Evolutionary conservation across 2,888 invertebrate genomes (phyloP), one percentile per base, ranked within the genome.

Genomic region (Acanthococcus lagerstroemiae): DNA sequence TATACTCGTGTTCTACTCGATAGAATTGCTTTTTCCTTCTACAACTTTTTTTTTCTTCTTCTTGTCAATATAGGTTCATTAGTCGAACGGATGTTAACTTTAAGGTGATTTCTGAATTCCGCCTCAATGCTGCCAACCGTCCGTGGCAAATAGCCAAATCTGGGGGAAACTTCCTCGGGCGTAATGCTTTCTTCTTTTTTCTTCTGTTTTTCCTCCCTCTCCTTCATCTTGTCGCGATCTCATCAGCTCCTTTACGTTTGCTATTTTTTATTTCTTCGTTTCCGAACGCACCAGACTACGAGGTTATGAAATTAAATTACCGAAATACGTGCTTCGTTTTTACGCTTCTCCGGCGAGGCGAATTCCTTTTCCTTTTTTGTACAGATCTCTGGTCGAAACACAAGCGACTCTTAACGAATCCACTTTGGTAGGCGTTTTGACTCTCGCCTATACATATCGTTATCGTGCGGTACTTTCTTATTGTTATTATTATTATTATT

Each of bases 21-120:
- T n/a, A n/a, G n/a, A n/a, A n/a, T n/a, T n/a, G n/a, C n/a, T n/a
- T n/a, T 52, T 21, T 52, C 52, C 22, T 21, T 21, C 52, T 22
- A 3, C 5, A 4, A 21, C 52, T 19, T 21, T 19, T 22, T 21
- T 21, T 52, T 22, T 52, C 7, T 12, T 21, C 12, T 17, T 12
- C 24, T 52, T 52, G 52, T 52, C 52, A 52, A 52, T 52, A 52
- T 52, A 52, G 21, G 52, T 52, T 52, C 52, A 52, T 52, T 52
- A 52, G 52, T 52, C 22, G 52, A 52, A 52, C 52, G 52, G 52
- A 52, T 52, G 52, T 52, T 52, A 52, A 52, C 52, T 52, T 19
- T 52, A 19, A 52, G 52, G 21, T 6, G 52, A 52, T 52, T 52
- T 52, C 21, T 52, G 52, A 52, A 52, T 52, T 52, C 52, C 24